These are phyloP conservation scores for Manacus vitellinus DNA, from an alignment of 2,113 vertebrate species.

Conservation along the genomic window DNA sequence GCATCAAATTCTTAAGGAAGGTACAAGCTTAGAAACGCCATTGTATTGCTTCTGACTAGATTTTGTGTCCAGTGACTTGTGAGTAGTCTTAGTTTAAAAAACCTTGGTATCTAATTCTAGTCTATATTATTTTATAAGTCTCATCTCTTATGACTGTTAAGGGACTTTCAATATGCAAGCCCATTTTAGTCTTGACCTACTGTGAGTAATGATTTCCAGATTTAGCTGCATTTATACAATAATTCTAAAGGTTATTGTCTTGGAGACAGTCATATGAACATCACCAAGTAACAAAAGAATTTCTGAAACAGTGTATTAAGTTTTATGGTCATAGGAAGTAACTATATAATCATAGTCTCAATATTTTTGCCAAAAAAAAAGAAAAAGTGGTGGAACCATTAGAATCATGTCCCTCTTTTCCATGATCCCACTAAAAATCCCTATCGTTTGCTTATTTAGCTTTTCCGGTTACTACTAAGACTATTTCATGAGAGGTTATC, in stretches of 20 bases:
- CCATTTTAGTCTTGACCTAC: neutral
- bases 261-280: neutral
- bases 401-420: neutral
- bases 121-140: neutral
- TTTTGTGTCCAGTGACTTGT: neutral
- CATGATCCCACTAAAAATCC: neutral
- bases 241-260: conserved; percentile 3
- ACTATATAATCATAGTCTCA: neutral
- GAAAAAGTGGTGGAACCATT: neutral
- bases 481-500: neutral
- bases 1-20: neutral
- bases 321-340: neutral
- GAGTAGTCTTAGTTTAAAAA: neutral
- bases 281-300: neutral
- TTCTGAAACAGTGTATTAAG: neutral
- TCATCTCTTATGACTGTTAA: neutral
- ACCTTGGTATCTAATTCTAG: neutral
- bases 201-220: neutral
- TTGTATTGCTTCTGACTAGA: neutral
- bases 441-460: neutral
- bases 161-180: neutral
- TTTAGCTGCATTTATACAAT: neutral
- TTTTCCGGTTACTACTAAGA: neutral
- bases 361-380: neutral
- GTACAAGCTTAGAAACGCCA: neutral